Percentiles rank a stretch among this genome's conserved stretches.
These are phyloP conservation scores for Athalia cordata DNA, from an alignment of 2,888 invertebrate species.

Conservation along the genomic window DNA sequence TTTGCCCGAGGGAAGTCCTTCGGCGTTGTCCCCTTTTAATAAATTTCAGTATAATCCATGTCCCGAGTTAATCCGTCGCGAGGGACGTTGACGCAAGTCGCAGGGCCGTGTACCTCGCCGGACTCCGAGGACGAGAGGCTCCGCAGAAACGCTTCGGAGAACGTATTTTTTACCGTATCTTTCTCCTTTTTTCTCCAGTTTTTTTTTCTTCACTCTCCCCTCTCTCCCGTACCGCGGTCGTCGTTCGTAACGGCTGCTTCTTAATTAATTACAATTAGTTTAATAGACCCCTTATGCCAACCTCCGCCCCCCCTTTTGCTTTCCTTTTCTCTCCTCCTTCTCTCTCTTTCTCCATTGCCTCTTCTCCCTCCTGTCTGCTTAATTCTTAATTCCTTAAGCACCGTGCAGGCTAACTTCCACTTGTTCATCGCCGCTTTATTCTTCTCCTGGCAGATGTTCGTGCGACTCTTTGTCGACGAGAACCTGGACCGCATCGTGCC, in stretches of 20 bases:
- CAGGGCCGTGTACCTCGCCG: conserved; percentile 7
- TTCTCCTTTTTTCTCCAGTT: conserved; percentile 39
- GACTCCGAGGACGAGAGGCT: background rate
- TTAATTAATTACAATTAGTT: conserved; percentile 72
- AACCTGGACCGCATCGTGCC: conserved; percentile 97
- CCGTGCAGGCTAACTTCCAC: conserved; percentile 52
- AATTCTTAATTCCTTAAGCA: conserved; percentile 65
- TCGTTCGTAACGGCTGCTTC: conserved; percentile 56
- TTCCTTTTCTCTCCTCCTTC: conserved; percentile 25
- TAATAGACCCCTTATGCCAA: conserved; percentile 64
- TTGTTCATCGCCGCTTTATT: conserved; percentile 52
- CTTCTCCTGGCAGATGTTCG: conserved; percentile 89
- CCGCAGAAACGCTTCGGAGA: conserved; percentile 26
- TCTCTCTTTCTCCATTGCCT: background rate
- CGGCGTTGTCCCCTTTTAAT: conserved; percentile 16
- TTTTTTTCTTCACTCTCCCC: conserved; percentile 40
- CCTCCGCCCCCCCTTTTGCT: conserved; percentile 49
- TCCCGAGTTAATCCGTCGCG: conserved; percentile 31
- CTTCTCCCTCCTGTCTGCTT: conserved; percentile 46
- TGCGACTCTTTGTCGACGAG: conserved; percentile 96
- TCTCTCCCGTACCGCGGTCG: conserved; percentile 49
- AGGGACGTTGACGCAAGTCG: conserved; percentile 22
- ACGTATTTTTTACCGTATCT: conserved; percentile 24
- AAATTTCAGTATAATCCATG: conserved; percentile 25
- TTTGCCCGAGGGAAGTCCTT: background rate